phyloP scores from a whole-genome alignment of 2,113 vertebrate genomes.

The Rhinolophus sinicus region DNA sequence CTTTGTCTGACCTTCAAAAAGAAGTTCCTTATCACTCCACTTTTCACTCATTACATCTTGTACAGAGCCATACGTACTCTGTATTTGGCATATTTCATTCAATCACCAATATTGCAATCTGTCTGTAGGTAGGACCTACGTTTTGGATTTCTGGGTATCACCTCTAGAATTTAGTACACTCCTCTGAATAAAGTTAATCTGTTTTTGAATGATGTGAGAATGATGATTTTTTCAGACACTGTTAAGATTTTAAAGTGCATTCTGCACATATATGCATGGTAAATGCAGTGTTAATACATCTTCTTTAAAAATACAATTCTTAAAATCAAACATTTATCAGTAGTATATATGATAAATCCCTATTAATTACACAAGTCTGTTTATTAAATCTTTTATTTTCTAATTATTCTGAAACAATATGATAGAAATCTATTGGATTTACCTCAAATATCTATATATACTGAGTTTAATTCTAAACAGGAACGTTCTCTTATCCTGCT shows the following conservation, averaged over 20 bases:
- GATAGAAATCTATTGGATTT: not conserved
- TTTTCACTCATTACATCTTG: not conserved
- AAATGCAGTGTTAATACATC: not conserved
- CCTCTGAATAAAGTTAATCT: not conserved
- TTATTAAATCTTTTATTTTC: not conserved
- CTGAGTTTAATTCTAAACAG: slow-evolving; percentile 17
- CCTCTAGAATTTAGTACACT: not conserved
- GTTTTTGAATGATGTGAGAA: not conserved
- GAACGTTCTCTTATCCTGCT: not conserved
- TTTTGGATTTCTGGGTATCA: not conserved
- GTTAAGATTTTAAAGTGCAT: not conserved
- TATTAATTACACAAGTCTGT: not conserved
- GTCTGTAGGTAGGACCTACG: not conserved
- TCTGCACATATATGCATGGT: not conserved
- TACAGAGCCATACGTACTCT: not conserved
- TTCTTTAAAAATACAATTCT: not conserved
- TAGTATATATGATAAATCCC: not conserved
- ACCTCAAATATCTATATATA: not conserved
- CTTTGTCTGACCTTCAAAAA: not conserved
- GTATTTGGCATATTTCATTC: not conserved
- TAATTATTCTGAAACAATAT: slow-evolving; percentile 26
- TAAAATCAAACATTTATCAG: not conserved
- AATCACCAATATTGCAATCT: not conserved
- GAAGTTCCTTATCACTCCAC: not conserved
- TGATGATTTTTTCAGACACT: not conserved